Evolutionary conservation across 2,888 invertebrate species (phyloP), one percentile per base, ranked within the genome.

Genomic region (Abrostola triplasia): DNA sequence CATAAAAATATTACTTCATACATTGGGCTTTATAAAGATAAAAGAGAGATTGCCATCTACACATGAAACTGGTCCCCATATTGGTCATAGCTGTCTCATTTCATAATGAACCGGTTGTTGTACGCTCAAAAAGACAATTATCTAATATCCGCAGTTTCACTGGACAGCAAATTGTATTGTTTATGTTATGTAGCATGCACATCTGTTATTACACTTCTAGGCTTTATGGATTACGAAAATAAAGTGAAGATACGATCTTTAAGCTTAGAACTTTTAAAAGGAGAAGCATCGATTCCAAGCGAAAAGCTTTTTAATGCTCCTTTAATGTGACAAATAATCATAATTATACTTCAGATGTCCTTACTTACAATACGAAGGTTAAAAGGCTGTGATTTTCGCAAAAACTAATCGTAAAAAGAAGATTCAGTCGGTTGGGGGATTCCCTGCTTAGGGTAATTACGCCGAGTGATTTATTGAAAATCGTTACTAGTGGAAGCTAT

Each of bases 81-180:
- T 41, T 55, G 67, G 60, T 50, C 58, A 56, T 40, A 42, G 37
- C 36, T 35, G 37, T 63, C 38, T 50, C n/a, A 65, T 65, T 65
- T 67, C 63, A 57, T 67, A 77, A 79, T 57, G 12, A 12, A 77
- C 76, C 66, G 76, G 71, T 76, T 64, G n/a, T 51, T 10, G 42
- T 52, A 35, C 41, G 12, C 48, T 50, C 41, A 63, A 72, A 69
- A 57, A 24, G 13, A 37, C 13, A 65, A 82, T 82, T 81, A 84
- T 75, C 76, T 81, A 80, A 85, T 73, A 70, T 78, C 78, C 79
- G 77, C 56, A 41, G 61, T 82, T 80, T 80, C 82, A 76, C 76
- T 70, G 13, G 36, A 36, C 49, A 13, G 51, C 59, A 67, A 64
- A 57, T 8, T 47, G 41, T 47, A 9, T 9, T 24, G 4, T 24